A percentile compares a stretch with the other conserved stretches of the same genome.
phyloP scores from a whole-genome alignment of 2,797 vertebrate genomes.

The Arnoldichthys spilopterus region DNA sequence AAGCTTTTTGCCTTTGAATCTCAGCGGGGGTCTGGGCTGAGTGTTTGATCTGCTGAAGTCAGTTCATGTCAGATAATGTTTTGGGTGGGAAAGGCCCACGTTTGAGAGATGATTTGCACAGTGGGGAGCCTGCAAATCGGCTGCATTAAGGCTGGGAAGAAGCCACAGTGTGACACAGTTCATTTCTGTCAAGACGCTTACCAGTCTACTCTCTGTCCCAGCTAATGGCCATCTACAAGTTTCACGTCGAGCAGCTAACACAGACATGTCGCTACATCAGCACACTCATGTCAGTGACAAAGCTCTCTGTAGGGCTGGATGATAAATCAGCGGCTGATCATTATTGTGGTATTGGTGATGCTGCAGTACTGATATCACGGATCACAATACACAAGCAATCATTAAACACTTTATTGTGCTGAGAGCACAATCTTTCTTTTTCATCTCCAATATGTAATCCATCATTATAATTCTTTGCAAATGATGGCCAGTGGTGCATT shows the following conservation, averaged over 20 bases:
- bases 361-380: too few relatives aligned
- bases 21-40: neutral
- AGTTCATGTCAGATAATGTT: conserved; percentile 17
- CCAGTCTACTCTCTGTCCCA: neutral
- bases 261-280: neutral
- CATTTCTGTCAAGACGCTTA: conserved; percentile 33
- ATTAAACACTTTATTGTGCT: too few relatives aligned
- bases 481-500: too few relatives aligned
- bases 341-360: neutral
- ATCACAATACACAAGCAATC: too few relatives aligned
- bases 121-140: conserved; percentile 27
- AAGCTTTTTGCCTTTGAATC: conserved; percentile 3
- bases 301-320: neutral
- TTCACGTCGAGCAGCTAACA: neutral
- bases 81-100: neutral
- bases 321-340: neutral
- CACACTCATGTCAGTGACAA: neutral
- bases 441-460: too few relatives aligned
- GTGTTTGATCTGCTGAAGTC: conserved; percentile 37
- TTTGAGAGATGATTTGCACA: conserved; percentile 27
- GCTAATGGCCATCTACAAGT: conserved; percentile 30
- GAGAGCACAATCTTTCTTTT: too few relatives aligned
- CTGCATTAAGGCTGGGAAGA: conserved; percentile 13
- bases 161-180: conserved; percentile 14
- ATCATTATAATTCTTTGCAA: too few relatives aligned